Evolutionary conservation across 2,888 invertebrate genomes (phyloP).

Genomic region (Conchocele bisecta): DNA sequence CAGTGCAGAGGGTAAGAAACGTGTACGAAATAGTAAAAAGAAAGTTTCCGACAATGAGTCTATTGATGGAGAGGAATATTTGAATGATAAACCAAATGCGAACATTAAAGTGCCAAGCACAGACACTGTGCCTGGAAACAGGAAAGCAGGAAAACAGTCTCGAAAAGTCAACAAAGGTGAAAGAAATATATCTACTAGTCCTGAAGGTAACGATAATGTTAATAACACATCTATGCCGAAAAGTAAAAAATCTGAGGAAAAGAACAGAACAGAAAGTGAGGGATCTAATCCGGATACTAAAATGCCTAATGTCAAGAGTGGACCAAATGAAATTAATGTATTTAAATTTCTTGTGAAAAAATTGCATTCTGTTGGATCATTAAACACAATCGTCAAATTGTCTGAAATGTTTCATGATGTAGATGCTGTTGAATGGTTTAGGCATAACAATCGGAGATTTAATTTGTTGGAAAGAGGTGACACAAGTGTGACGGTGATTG

Average conservation of each 20-base stretch:
- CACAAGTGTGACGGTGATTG: background rate
- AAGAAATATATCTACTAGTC: background rate
- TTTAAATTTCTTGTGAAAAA: slow-evolving; percentile 16
- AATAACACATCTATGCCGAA: background rate
- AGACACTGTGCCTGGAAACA: too few species aligned
- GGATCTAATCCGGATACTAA: background rate
- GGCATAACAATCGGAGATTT: slow-evolving; percentile 21
- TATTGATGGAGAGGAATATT: too few species aligned
- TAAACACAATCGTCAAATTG: background rate
- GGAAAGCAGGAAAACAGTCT: too few species aligned
- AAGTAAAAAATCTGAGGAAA: background rate
- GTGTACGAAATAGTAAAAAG: too few species aligned
- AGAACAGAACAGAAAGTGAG: background rate
- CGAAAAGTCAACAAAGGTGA: too few species aligned
- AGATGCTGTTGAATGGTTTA: slow-evolving; percentile 33
- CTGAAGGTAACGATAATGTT: background rate
- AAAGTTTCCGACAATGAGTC: too few species aligned
- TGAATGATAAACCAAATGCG: too few species aligned
- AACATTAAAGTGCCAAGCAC: too few species aligned
- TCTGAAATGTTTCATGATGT: background rate
- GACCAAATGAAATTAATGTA: slow-evolving; percentile 8
- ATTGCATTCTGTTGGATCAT: background rate
- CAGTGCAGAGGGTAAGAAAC: too few species aligned
- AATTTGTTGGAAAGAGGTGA: slow-evolving; percentile 33
- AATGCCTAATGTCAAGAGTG: background rate